phyloP scores from a whole-genome alignment of 2,797 vertebrate genomes.

The Parambassis ranga region DNA sequence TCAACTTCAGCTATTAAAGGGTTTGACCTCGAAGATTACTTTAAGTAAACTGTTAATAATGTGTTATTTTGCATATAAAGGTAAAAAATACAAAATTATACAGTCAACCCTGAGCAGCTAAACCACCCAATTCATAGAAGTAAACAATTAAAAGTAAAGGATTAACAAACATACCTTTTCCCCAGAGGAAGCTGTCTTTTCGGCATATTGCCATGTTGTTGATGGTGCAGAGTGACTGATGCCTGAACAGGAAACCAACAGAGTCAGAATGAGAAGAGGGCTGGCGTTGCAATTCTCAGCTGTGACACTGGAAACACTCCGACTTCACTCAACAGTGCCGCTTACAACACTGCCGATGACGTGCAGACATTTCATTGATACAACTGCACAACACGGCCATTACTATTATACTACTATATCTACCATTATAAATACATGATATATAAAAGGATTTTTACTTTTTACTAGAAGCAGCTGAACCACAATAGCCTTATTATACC shows the following conservation, averaged over 20 bases:
- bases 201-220: constrained; percentile 73
- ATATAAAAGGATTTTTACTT: too few species aligned
- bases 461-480: too few species aligned
- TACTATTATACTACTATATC: too few species aligned
- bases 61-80: too few species aligned
- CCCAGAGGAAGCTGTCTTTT: constrained; percentile 84
- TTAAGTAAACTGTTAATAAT: background rate
- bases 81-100: too few species aligned
- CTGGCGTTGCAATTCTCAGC: constrained; percentile 13
- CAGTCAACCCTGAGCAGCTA: background rate
- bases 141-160: background rate
- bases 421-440: too few species aligned
- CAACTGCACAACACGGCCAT: background rate
- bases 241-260: constrained; percentile 57
- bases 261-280: constrained; percentile 31
- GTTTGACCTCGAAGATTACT: background rate
- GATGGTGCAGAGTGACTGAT: constrained; percentile 47
- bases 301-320: background rate
- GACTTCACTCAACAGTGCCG: background rate
- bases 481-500: too few species aligned
- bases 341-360: constrained; percentile 12
- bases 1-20: background rate
- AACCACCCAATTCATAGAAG: background rate
- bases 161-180: constrained; percentile 67
- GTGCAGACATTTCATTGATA: background rate